A percentile compares a stretch with the other conserved stretches of the same genome.
phyloP scores from a whole-genome alignment of 2,797 vertebrate species.

The Danio choprae region DNA sequence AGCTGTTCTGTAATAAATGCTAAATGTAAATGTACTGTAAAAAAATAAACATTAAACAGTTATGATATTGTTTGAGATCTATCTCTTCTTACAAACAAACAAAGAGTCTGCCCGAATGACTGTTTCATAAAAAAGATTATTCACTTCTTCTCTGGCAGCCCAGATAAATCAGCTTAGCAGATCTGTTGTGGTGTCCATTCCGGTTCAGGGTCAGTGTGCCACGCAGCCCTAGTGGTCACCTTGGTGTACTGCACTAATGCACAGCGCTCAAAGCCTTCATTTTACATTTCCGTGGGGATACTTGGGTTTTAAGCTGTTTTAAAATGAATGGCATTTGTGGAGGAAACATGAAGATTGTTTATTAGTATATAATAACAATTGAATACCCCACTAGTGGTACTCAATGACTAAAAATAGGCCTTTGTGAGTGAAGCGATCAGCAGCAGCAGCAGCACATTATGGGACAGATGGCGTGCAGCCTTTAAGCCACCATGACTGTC shows the following conservation, averaged over 20 bases:
- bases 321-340: not conserved
- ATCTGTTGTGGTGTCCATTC: conserved; percentile 47
- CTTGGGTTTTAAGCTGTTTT: not conserved
- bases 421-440: conserved; percentile 40
- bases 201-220: conserved; percentile 48
- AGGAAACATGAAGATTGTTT: not conserved
- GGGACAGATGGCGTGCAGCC: conserved; percentile 61
- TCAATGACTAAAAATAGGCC: conserved; percentile 27
- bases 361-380: not conserved
- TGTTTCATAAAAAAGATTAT: conserved; percentile 40
- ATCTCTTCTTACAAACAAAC: not conserved
- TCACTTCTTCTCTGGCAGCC: conserved; percentile 41
- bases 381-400: not conserved
- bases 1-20: not conserved
- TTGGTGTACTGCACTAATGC: conserved; percentile 51
- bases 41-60: not conserved
- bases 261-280: conserved; percentile 30
- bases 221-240: conserved; percentile 56
- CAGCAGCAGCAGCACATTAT: conserved; percentile 39
- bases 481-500: conserved; percentile 55
- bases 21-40: no score
- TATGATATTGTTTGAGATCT: not conserved
- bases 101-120: not conserved
- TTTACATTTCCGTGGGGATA: not conserved
- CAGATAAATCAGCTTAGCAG: conserved; percentile 60